Percentiles rank a stretch among this genome's conserved stretches.
Conservation (phyloP, 2,113 vertebrate species). For the Peromyscus polionotus region DNA sequence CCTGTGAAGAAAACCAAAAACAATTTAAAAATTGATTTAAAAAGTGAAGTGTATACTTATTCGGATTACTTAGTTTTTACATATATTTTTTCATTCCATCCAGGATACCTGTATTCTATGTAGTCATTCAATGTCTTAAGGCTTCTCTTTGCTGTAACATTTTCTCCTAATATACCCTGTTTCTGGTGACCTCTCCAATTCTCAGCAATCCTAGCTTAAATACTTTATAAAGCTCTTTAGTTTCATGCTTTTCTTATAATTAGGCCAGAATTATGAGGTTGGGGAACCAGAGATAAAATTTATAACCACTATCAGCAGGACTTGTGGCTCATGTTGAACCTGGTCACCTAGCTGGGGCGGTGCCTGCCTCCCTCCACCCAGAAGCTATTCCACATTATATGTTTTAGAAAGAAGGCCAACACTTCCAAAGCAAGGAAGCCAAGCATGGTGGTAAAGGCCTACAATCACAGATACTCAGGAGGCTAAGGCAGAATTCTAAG, state of each 20-base stretch:
- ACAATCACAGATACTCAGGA: not conserved
- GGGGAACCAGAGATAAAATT: not conserved
- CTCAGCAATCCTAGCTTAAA: not conserved
- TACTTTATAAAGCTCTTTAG: not conserved
- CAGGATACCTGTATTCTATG: not conserved
- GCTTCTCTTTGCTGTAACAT: not conserved
- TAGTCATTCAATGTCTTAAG: not conserved
- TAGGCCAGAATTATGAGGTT: not conserved
- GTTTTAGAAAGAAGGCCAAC: not conserved
- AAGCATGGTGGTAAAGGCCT: not conserved
- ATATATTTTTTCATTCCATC: not conserved
- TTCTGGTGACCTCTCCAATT: not conserved
- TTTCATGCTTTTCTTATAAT: not conserved
- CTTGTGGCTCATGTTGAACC: not conserved
- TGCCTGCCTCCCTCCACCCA: not conserved
- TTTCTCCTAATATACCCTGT: not conserved
- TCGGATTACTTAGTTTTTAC: not conserved
- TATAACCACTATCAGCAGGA: not conserved
- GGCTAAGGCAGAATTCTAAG: not conserved
- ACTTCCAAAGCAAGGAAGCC: not conserved
- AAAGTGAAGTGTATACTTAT: not conserved
- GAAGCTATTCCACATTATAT: not conserved
- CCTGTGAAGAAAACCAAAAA: not conserved
- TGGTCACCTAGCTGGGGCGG: not conserved
- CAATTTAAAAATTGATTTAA: not conserved